Conservation (phyloP, 2,888 invertebrate genomes). For the Eupithecia tripunctaria region DNA sequence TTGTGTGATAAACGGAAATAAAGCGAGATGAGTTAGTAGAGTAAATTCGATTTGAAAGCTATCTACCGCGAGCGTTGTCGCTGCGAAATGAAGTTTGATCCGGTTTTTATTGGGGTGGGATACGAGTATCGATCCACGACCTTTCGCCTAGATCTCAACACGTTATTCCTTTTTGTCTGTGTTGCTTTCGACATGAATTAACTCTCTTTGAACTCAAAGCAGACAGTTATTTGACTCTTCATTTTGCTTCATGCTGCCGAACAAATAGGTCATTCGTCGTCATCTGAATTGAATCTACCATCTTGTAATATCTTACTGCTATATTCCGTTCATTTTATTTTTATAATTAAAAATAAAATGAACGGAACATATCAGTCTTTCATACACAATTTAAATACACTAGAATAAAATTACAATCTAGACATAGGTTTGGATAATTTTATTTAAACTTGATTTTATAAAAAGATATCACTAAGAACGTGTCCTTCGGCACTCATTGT, state of each 20-base stretch:
- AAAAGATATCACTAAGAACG: too few species aligned
- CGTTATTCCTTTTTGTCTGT: slow-evolving; percentile 10
- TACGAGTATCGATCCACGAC: slow-evolving; percentile 42
- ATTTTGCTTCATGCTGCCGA: neutral
- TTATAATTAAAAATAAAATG: too few species aligned
- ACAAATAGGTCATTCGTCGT: neutral
- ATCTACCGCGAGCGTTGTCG: slow-evolving; percentile 63
- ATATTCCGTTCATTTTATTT: neutral
- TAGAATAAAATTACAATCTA: too few species aligned
- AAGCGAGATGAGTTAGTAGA: slow-evolving; percentile 45
- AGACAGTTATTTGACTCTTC: neutral
- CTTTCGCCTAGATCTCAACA: slow-evolving; percentile 22
- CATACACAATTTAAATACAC: too few species aligned
- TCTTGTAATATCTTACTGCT: neutral
- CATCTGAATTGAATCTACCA: neutral
- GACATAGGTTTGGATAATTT: too few species aligned
- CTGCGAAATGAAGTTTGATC: slow-evolving; percentile 67
- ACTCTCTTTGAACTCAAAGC: neutral
- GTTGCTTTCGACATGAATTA: neutral
- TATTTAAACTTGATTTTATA: too few species aligned
- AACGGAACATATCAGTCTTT: too few species aligned
- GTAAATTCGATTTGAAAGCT: slow-evolving; percentile 71
- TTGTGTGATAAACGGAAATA: slow-evolving; percentile 45
- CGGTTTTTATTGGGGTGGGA: slow-evolving; percentile 59
- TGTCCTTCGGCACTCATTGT: too few species aligned